Conservation (phyloP, 2,888 invertebrate species). For the Scelioninae gen. 1 region DNA sequence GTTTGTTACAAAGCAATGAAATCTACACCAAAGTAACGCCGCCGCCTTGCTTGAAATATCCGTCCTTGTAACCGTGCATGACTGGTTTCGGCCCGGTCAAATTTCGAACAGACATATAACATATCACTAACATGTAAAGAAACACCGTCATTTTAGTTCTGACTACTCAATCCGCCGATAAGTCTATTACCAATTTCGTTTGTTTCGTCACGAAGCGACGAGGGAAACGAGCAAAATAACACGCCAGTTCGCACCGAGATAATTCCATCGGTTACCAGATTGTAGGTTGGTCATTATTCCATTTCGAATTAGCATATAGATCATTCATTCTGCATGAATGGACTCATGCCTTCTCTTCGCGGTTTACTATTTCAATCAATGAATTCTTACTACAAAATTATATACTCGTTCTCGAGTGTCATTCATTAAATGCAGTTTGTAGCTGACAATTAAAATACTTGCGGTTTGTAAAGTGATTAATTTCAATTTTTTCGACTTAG, state of each 20-base stretch:
- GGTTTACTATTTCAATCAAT: constrained; percentile 66
- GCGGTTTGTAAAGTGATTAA: constrained; percentile 32
- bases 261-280: constrained; percentile 44
- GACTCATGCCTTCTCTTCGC: constrained; percentile 52
- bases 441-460: constrained; percentile 46
- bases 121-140: constrained; percentile 72
- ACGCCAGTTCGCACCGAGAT: constrained; percentile 16
- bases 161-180: constrained; percentile 23
- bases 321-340: constrained; percentile 68
- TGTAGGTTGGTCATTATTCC: constrained; percentile 58
- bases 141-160: constrained; percentile 64
- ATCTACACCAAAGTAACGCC: constrained; percentile 74
- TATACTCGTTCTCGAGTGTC: constrained; percentile 40
- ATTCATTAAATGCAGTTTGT: constrained; percentile 54
- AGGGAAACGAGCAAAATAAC: constrained; percentile 19
- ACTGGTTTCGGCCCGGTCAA: constrained; percentile 72
- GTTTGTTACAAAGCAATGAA: constrained; percentile 78
- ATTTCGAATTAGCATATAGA: constrained; percentile 60
- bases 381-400: constrained; percentile 65
- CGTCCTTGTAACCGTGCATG: constrained; percentile 75
- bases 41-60: constrained; percentile 70
- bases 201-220: neutral
- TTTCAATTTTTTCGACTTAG: constrained; percentile 9
- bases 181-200: constrained; percentile 30
- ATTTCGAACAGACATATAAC: constrained; percentile 77